Base-by-base conservation (phyloP, 1,140 invertebrate species). In the Euglossa dilemma region DNA sequence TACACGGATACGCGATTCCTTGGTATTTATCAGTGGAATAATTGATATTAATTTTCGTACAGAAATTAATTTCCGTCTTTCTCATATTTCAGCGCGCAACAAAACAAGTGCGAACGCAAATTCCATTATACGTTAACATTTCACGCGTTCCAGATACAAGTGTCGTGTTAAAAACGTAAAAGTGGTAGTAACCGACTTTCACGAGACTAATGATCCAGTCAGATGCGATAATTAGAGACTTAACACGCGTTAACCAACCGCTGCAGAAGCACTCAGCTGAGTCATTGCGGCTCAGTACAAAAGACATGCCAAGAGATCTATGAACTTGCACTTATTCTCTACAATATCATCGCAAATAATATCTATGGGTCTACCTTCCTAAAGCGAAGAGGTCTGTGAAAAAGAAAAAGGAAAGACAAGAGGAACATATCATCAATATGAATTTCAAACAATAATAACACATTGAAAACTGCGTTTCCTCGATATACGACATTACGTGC, bases 221-320 rank as follows among this genome's bases (percentile, higher is more conserved):
- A 63, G 61, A 63, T 63, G 61, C 61, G 61, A 63, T 63, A 43
- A 63, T 63, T 63, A 63, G 28, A 63, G 61, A 63, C 61, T 63
- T 63, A 63, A 63, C 61, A 20, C 28, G 61, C 18, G 61, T 63
- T 63, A 63, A 63, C 25, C 59, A 25, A 18, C 59, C 59, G 14
- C 28, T 63, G 18, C 28, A 36, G 16, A 63, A 63, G 16, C 28
- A 63, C 28, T 63, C 61, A 8, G 28, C 61, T 63, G 61, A 63
- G 18, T 63, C 61, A 63, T 43, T 36, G 61, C 28, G 0, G 7
- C 28, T 7, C 12, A 25, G 12, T 61, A 14, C n/a, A 25, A 61
- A 25, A 61, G n/a, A 59, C 57, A 14, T 25, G n/a, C 12, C 12
- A 61, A 25, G 12, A 61, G 57, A 61, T 25, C 12, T 61, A 25